Evolutionary conservation across 1,140 invertebrate genomes (phyloP).

Genomic region (Bombus huntii): DNA sequence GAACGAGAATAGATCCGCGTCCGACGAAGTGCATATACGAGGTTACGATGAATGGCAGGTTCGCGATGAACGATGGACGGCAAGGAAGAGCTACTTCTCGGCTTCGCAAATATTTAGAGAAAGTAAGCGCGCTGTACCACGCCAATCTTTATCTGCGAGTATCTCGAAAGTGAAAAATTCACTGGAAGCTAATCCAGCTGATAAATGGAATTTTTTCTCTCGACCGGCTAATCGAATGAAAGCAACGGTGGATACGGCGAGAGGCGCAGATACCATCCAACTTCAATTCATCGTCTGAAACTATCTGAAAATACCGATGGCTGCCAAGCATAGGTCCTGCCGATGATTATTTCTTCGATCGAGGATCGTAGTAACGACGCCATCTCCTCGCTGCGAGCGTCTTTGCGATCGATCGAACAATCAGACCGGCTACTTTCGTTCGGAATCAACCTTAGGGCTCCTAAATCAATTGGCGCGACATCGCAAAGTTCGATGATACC

Average conservation of each 20-base stretch:
- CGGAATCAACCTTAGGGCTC: too few relatives aligned
- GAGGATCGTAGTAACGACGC: too few relatives aligned
- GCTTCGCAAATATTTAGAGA: conserved; percentile 32
- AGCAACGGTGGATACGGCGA: background rate
- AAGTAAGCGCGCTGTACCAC: conserved; percentile 28
- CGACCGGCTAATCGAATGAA: conserved; percentile 13
- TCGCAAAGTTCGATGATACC: too few relatives aligned
- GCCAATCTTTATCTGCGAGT: conserved; percentile 44
- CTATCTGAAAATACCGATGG: background rate
- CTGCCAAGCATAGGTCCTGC: background rate
- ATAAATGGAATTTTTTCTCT: conserved; percentile 20
- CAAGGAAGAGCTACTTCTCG: background rate
- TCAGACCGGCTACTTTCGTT: too few relatives aligned
- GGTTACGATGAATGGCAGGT: conserved; percentile 31
- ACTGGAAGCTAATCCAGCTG: background rate
- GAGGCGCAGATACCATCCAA: too few relatives aligned
- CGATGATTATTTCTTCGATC: too few relatives aligned
- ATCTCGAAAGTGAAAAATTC: conserved; percentile 23
- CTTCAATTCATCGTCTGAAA: too few relatives aligned
- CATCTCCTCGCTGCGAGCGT: too few relatives aligned
- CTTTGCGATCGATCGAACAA: too few relatives aligned
- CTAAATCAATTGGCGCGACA: too few relatives aligned
- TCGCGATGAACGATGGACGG: background rate
- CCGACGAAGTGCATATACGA: background rate
- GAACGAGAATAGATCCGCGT: background rate